These are phyloP conservation scores for Cheilosia grossa DNA, from an alignment of 2,888 invertebrate species.

Conservation along the genomic window DNA sequence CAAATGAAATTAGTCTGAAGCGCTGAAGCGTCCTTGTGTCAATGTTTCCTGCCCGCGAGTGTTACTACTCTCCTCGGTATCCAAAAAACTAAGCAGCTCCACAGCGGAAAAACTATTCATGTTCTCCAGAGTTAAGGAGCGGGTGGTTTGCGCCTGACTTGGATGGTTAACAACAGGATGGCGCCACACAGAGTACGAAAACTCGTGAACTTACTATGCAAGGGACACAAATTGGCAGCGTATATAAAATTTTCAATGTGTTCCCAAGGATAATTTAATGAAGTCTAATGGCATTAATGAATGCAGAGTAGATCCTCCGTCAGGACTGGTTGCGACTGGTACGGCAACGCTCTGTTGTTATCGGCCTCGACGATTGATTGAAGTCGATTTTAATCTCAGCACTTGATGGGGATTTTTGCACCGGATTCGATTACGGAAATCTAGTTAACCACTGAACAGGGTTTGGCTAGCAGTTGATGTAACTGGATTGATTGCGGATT, in stretches of 20 bases:
- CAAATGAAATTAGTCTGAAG: conserved; percentile 74
- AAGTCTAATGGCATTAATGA: conserved; percentile 58
- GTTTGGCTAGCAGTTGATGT: not conserved
- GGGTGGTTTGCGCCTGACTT: conserved; percentile 16
- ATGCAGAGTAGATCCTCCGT: conserved; percentile 38
- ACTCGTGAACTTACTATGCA: conserved; percentile 38
- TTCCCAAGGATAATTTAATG: conserved; percentile 68
- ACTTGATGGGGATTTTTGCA: conserved; percentile 28
- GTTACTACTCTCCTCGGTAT: conserved; percentile 33
- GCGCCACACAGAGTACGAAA: conserved; percentile 51
- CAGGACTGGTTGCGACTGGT: not conserved
- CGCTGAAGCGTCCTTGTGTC: conserved; percentile 69
- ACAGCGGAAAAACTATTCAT: conserved; percentile 50
- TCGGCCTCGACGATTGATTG: conserved; percentile 19
- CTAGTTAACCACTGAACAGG: conserved; percentile 20
- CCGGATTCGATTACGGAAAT: conserved; percentile 19
- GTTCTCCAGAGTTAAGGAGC: conserved; percentile 21
- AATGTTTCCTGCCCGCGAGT: conserved; percentile 64
- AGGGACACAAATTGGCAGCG: conserved; percentile 52
- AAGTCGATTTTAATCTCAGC: conserved; percentile 50
- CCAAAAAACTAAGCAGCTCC: conserved; percentile 18
- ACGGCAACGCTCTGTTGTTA: not conserved
- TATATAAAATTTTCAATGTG: conserved; percentile 61
- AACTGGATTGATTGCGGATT: not conserved
- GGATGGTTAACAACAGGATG: conserved; percentile 60